Percentiles rank a stretch among this genome's conserved stretches.
Conservation (phyloP, 2,797 vertebrate species). For the Telmatherina bonti region DNA sequence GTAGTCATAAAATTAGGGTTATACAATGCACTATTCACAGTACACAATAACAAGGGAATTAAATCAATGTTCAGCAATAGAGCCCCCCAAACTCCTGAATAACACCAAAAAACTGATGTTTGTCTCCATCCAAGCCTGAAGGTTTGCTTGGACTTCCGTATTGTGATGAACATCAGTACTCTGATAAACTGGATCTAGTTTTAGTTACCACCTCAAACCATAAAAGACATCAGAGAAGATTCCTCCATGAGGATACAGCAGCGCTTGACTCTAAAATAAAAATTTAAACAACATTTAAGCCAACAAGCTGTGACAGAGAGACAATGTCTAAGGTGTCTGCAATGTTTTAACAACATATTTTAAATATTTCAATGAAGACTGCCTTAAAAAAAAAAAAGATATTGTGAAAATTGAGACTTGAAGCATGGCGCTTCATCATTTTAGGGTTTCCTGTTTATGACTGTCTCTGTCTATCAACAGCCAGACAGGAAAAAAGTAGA, state of each 20-base stretch:
- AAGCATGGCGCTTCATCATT: conserved; percentile 58
- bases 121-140: too few species aligned
- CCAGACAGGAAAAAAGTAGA: conserved; percentile 58
- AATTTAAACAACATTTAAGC: background rate
- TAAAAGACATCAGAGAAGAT: background rate
- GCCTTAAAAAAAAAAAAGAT: background rate
- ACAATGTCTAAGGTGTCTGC: background rate
- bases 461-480: conserved; percentile 68
- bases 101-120: too few species aligned
- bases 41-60: too few species aligned
- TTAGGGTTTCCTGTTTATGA: conserved; percentile 72
- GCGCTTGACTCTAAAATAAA: background rate
- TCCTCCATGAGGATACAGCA: background rate
- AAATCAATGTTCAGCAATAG: too few species aligned
- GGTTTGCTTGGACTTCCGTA: too few species aligned
- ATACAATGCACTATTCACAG: too few species aligned
- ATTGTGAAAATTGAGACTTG: conserved; percentile 4
- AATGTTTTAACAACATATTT: background rate
- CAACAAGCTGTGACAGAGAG: background rate
- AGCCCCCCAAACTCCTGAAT: too few species aligned
- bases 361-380: background rate
- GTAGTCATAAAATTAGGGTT: too few species aligned
- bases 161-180: background rate
- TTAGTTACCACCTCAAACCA: background rate
- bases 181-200: background rate